Evolutionary conservation across 2,797 vertebrate genomes (phyloP).

Genomic region (Rallus crepitans): DNA sequence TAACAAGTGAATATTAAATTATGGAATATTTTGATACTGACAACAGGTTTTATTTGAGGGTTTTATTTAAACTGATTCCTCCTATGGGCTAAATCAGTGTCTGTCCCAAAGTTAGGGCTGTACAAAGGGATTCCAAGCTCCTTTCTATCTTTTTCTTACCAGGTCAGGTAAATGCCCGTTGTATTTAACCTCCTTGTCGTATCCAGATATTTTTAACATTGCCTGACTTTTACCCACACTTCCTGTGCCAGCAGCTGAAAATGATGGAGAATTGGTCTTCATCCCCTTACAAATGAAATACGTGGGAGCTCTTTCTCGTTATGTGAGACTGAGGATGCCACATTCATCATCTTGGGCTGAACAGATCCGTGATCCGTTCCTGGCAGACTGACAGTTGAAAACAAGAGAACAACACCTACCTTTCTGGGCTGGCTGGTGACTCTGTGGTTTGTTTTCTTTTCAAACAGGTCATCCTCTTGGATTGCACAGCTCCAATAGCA

Average conservation of each 20-base stretch:
- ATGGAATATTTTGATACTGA: neutral
- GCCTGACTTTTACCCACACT: neutral
- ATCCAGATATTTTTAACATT: neutral
- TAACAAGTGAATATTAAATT: neutral
- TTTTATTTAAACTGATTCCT: neutral
- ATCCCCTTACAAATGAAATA: neutral
- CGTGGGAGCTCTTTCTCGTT: neutral
- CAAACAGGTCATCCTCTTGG: slow-evolving; percentile 83
- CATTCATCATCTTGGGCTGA: too few relatives aligned
- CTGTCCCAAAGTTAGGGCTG: neutral
- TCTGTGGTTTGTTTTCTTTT: neutral
- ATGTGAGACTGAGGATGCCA: neutral
- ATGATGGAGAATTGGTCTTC: neutral
- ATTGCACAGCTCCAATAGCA: slow-evolving; percentile 82
- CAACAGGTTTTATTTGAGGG: neutral
- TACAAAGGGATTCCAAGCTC: neutral
- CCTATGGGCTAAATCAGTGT: neutral
- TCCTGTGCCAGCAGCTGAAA: neutral
- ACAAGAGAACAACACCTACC: too few relatives aligned
- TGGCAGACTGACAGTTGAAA: neutral
- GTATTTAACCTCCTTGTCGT: neutral
- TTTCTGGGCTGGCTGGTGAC: neutral
- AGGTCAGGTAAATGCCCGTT: neutral
- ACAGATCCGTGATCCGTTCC: neutral
- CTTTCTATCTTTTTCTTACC: neutral